Evolutionary conservation across 2,888 invertebrate species (phyloP), one percentile per base, ranked within the genome.

Genomic region (Microctonus aethiopoides): DNA sequence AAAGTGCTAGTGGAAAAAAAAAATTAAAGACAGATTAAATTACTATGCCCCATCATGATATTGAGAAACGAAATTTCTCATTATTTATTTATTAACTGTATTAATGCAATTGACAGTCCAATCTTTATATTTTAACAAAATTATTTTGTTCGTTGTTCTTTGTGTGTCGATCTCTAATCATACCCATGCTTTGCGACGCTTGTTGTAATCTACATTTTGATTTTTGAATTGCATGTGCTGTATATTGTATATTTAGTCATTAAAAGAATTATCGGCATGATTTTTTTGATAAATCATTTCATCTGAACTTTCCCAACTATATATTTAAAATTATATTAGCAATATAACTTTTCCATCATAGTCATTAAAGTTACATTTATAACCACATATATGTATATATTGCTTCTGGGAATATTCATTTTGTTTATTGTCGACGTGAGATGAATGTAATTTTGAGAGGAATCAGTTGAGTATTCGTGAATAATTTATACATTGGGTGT

Each of bases 1-100:
- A 71, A 71, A 64, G 54, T 71, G 46, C 57, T 29, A 22, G 29
- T 22, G 24, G 57, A 41, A 52, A 56, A 57, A 57, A 60, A 62
- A 68, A 56, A 7, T n/a, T n/a, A 20, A 41, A 46, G 3, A 5
- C 52, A 46, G 52, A 74, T 71, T 67, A 34, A 32, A 16, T 57
- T 57, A 11, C 9, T 7, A 46, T 16, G 7, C 16, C 46, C 9
- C 16, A 16, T 20, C 46, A 16, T n/a, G n/a, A 56, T 29, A 7
- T 56, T 56, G 26, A 2, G 7, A 29, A 11, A 13, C 24, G 11
- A 56, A 24, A 56, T 56, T 29, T 26, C 4, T 3, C 26, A 16
- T 7, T 10, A 24, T 1, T 29, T 13, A n/a, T n/a, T 56, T 26
- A 22, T 56, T 29, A 13, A 13, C 24, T 6, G n/a, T 39, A 39